Evolutionary conservation across 2,888 invertebrate genomes (phyloP).

Genomic region (Cheiracanthium punctorium): DNA sequence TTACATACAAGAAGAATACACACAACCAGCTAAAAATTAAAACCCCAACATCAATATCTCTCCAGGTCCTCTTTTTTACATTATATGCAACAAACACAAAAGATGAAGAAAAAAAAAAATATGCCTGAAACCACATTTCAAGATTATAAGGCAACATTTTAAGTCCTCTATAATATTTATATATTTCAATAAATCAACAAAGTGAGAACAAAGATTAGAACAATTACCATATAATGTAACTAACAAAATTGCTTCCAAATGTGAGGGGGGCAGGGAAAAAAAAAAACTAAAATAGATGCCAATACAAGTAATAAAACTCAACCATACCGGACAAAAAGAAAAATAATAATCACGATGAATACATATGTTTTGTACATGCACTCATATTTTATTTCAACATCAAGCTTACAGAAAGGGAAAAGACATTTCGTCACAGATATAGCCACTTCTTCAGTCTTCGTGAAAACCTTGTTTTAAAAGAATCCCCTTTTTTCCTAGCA

Average conservation of each 20-base stretch:
- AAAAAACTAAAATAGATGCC: background rate
- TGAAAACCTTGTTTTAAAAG: background rate
- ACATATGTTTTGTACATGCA: conserved; percentile 3
- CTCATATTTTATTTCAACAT: background rate
- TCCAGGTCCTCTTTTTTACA: too few species aligned
- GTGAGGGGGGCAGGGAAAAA: too few species aligned
- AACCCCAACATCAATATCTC: too few species aligned
- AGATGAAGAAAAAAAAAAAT: too few species aligned
- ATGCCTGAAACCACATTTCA: too few species aligned
- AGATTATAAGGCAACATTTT: background rate
- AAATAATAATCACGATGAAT: background rate
- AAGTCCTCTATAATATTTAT: background rate
- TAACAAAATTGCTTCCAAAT: background rate
- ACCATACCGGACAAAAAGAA: background rate
- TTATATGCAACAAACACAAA: too few species aligned
- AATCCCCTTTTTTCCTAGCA: background rate
- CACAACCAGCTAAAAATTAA: too few species aligned
- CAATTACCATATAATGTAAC: background rate
- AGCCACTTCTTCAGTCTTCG: background rate
- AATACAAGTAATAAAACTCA: conserved; percentile 3
- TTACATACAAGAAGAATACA: too few species aligned
- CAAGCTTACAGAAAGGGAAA: background rate
- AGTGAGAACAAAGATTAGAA: background rate
- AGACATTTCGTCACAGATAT: background rate
- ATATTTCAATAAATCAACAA: background rate